Percentiles rank a stretch among this genome's conserved stretches.
Evolutionary conservation across 2,888 invertebrate genomes (phyloP).

Genomic region (Osmoderma eremita): DNA sequence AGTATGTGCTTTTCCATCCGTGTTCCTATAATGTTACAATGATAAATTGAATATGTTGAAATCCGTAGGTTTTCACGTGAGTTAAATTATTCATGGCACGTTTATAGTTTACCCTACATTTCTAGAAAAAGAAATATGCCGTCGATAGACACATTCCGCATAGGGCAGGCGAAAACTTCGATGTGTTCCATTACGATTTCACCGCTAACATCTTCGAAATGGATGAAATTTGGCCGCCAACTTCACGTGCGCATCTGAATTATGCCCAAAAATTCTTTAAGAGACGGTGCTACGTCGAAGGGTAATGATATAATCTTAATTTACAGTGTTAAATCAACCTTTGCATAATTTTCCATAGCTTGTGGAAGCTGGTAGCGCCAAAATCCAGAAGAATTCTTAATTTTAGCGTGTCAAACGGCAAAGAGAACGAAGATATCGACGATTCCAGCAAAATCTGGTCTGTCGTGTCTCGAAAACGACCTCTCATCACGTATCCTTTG

Average conservation of each 20-base stretch:
- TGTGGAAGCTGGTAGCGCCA: not conserved
- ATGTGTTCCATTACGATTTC: conserved; percentile 21
- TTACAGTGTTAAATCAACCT: not conserved
- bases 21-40: no score
- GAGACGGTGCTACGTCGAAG: conserved; percentile 18
- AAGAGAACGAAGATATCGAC: not conserved
- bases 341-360: not conserved
- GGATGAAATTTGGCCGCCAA: conserved; percentile 8
- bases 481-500: conserved; percentile 17
- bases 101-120: not conserved
- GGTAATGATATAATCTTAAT: conserved; percentile 17
- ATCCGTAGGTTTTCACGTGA: not conserved
- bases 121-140: not conserved
- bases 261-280: conserved; percentile 28
- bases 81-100: not conserved
- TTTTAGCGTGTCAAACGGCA: conserved; percentile 9
- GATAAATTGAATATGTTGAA: not conserved
- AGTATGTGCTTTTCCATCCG: no score
- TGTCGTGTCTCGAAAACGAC: conserved; percentile 15
- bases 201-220: conserved; percentile 3
- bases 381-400: conserved; percentile 21
- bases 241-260: conserved; percentile 6
- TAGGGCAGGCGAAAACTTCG: conserved; percentile 28
- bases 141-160: conserved; percentile 34
- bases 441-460: conserved; percentile 16